Conservation (phyloP, 2,888 invertebrate genomes). For the Merodon equestris region DNA sequence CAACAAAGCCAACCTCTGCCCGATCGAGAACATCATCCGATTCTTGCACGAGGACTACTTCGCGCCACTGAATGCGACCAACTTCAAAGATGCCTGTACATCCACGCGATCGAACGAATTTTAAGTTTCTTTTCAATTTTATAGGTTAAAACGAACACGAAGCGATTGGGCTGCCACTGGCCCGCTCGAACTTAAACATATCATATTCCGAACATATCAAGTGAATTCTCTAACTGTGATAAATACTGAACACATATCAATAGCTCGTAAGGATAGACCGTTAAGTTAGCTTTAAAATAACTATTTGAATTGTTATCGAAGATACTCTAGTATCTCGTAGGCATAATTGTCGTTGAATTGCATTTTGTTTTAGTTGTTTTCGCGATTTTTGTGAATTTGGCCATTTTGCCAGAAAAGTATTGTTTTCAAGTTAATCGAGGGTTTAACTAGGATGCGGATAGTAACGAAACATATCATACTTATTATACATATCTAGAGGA, state of each 20-base stretch:
- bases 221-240: conserved; percentile 69
- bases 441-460: no score
- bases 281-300: conserved; percentile 22
- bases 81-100: conserved; percentile 91
- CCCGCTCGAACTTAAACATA: conserved; percentile 57
- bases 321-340: no score
- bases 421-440: no score
- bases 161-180: neutral
- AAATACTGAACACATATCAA: conserved; percentile 47
- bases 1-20: conserved; percentile 84
- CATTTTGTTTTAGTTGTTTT: no score
- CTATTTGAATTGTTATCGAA: conserved; percentile 13
- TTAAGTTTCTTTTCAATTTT: conserved; percentile 63
- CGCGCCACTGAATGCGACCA: conserved; percentile 89
- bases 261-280: conserved; percentile 16
- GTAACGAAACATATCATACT: no score
- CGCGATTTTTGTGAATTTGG: no score
- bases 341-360: no score
- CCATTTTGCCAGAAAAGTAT: no score
- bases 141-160: neutral
- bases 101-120: conserved; percentile 76
- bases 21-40: conserved; percentile 91
- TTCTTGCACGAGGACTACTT: conserved; percentile 94
- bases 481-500: no score
- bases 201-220: conserved; percentile 63